Evolutionary conservation across 2,888 invertebrate species (phyloP), one percentile per base, ranked within the genome.

Genomic region (Acronicta alni): DNA sequence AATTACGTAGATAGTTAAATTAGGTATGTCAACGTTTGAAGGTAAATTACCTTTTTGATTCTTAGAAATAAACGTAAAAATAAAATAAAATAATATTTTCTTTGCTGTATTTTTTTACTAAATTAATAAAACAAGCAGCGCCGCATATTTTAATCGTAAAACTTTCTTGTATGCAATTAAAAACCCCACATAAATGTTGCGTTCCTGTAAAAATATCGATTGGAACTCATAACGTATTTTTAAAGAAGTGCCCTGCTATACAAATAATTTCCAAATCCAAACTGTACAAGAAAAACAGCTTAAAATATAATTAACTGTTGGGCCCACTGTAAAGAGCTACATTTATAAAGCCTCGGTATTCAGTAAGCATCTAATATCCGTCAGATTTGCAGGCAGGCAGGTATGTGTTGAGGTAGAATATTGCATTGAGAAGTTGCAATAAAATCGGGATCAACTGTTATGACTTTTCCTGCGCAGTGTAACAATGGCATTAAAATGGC

Each of bases 361-460:
- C 72, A 55, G 66, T 47, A 48, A 57, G 57, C 43, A 48, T 67
- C 73, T 67, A 69, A 68, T 72, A 71, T 70, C 55, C 47, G 41
- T 20, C 70, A 73, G 76, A 66, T 78, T 79, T 71, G 66, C 82
- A 72, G 74, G 67, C 82, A 72, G 74, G 67, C 75, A 70, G 69
- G 67, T 74, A 77, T 55, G 67, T 63, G 66, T 75, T 80, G 82
- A 79, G 76, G 84, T 77, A 78, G 83, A 84, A 88, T 88, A 89
- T 83, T 89, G 88, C 89, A 85, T 81, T 81, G 81, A 73, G 79
- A 82, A 85, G 76, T 85, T 35, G 92, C 90, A 92, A 92, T 92
- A 91, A 91, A 91, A 89, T 86, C 87, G 88, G 90, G 89, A 91
- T 92, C 90, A 89, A 84, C 90, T 86, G 90, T 88, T 90, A 90